These are phyloP conservation scores for Apogon talboti DNA, from an alignment of 2,797 vertebrate genomes.

Conservation along the genomic window DNA sequence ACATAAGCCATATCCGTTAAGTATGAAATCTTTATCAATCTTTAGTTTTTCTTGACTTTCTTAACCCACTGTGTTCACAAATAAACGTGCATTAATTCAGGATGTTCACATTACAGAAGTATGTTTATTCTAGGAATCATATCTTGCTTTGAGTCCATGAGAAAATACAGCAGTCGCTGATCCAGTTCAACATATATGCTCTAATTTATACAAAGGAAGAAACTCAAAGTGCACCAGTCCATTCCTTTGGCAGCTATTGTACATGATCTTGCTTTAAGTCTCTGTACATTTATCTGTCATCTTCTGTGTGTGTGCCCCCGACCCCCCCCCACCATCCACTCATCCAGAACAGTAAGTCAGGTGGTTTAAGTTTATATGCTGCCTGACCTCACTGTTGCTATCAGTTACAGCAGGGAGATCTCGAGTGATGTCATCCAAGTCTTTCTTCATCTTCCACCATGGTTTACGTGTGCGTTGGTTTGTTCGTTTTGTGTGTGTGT, in stretches of 20 bases:
- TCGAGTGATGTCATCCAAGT: slow-evolving; percentile 75
- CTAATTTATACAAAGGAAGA: background rate
- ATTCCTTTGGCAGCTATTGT: background rate
- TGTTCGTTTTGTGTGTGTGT: slow-evolving; percentile 14
- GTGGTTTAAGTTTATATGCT: slow-evolving; percentile 73
- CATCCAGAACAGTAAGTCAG: slow-evolving; percentile 67
- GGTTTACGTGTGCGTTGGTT: slow-evolving; percentile 43
- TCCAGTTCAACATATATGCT: background rate
- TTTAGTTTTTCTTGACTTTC: too few relatives aligned
- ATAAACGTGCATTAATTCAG: too few relatives aligned
- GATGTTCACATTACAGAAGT: too few relatives aligned
- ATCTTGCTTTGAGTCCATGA: too few relatives aligned
- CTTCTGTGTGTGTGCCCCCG: slow-evolving; percentile 24
- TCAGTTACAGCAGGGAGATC: slow-evolving; percentile 70
- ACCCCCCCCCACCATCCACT: slow-evolving; percentile 21
- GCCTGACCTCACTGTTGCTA: slow-evolving; percentile 77
- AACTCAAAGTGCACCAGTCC: too few relatives aligned
- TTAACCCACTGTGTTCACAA: too few relatives aligned
- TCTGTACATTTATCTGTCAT: slow-evolving; percentile 43
- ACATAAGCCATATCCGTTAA: background rate
- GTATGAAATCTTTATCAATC: slow-evolving; percentile 3
- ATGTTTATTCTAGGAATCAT: too few relatives aligned
- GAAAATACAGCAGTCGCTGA: too few relatives aligned
- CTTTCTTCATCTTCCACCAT: slow-evolving; percentile 61
- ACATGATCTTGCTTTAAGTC: background rate